Evolutionary conservation across 2,888 invertebrate species (phyloP).

Genomic region (Didymodactylos carnosus): DNA sequence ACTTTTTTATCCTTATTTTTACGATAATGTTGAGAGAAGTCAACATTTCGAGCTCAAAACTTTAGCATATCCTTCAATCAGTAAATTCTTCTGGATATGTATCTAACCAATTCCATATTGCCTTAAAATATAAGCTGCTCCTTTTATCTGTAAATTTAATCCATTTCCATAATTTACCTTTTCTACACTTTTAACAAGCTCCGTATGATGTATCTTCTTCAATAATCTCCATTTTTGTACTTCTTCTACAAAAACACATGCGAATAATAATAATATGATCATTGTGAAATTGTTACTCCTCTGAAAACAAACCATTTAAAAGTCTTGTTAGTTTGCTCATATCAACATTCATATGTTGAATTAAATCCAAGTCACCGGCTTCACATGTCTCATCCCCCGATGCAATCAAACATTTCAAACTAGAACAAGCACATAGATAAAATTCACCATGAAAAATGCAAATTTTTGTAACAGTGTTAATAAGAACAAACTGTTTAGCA

Average conservation of each 20-base stretch:
- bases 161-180: slow-evolving; percentile 44
- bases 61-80: slow-evolving; percentile 52
- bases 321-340: slow-evolving; percentile 62
- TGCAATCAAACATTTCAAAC: slow-evolving; percentile 53
- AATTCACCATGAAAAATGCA: too few relatives aligned
- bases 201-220: slow-evolving; percentile 69
- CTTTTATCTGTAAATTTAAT: too few relatives aligned
- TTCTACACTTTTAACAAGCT: slow-evolving; percentile 67
- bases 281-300: slow-evolving; percentile 67
- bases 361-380: slow-evolving; percentile 72
- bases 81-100: slow-evolving; percentile 88
- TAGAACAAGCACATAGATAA: too few relatives aligned
- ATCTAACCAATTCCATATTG: too few relatives aligned
- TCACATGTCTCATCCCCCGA: slow-evolving; percentile 79
- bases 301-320: slow-evolving; percentile 47
- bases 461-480: too few relatives aligned
- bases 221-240: slow-evolving; percentile 71
- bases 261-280: neutral
- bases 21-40: too few relatives aligned
- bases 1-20: too few relatives aligned
- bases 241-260: slow-evolving; percentile 48
- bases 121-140: too few relatives aligned
- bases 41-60: slow-evolving; percentile 39
- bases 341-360: slow-evolving; percentile 89
- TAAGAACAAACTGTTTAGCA: too few relatives aligned